phyloP scores from a whole-genome alignment of 2,888 invertebrate species.

The Drosophila falleni region DNA sequence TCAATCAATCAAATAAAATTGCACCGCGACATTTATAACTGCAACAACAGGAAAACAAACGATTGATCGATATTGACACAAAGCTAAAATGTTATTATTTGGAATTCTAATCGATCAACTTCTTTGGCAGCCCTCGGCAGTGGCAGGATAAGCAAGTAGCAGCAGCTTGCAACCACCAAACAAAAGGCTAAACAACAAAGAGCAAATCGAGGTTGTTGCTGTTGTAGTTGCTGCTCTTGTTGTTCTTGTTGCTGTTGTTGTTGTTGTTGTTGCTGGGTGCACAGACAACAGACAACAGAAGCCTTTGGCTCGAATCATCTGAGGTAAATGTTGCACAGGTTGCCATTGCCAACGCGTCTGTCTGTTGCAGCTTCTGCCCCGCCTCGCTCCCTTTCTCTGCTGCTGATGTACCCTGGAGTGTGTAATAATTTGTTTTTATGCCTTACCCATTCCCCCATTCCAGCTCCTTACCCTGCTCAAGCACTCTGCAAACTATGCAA shows the following conservation, averaged over 20 bases:
- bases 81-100: slow-evolving; percentile 12
- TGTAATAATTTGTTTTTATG: slow-evolving; percentile 77
- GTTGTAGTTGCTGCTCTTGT: slow-evolving; percentile 23
- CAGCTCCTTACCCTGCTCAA: not conserved
- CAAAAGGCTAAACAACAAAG: slow-evolving; percentile 67
- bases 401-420: slow-evolving; percentile 47
- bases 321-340: slow-evolving; percentile 73
- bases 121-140: slow-evolving; percentile 56
- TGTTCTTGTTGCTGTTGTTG: slow-evolving; percentile 6
- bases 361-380: slow-evolving; percentile 66
- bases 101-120: slow-evolving; percentile 58
- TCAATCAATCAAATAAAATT: slow-evolving; percentile 40
- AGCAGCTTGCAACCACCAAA: slow-evolving; percentile 63
- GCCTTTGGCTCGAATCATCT: slow-evolving; percentile 50
- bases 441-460: slow-evolving; percentile 12
- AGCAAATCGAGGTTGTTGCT: slow-evolving; percentile 54
- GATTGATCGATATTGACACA: slow-evolving; percentile 31
- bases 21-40: slow-evolving; percentile 29
- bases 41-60: slow-evolving; percentile 1
- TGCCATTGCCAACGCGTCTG: slow-evolving; percentile 71
- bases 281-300: slow-evolving; percentile 59
- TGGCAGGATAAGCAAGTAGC: slow-evolving; percentile 4
- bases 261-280: slow-evolving; percentile 35
- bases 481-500: slow-evolving; percentile 40
- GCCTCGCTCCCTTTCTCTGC: slow-evolving; percentile 16